Evolutionary conservation across 2,888 invertebrate genomes (phyloP), one percentile per base, ranked within the genome.

Genomic region (Troides helena): DNA sequence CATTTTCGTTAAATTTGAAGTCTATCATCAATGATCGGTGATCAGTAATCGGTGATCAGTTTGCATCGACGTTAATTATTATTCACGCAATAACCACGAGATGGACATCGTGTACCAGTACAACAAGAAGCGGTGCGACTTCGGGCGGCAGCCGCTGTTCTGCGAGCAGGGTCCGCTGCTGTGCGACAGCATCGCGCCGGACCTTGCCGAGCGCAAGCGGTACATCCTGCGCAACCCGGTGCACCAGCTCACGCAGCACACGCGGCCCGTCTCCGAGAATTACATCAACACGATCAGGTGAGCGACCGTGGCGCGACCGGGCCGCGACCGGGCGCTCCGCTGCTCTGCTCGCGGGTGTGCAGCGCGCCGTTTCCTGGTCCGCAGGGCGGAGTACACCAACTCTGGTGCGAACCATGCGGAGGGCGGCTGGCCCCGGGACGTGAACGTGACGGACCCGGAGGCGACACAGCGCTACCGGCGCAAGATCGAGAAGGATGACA

Each of bases 351-450:
- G 14, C 17, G 18, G 3, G 53, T 14, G 17, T n/a, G 53, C 53
- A 53, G n/a, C 53, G 12, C 12, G 53, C 18, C 17, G 53, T 53
- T 17, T 14, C 1, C 17, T 53, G 53, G 39, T 39, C 30, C 23
- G 25, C 80, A 94, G 94, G 71, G 94, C 94, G 25, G 95, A 94
- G 71, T 94, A 93, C 78, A 82, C 90, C 8, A 79, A 75, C 0
- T 87, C 89, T 18, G 95, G 96, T 3, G 92, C 95, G 76, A 94
- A 94, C 76, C 97, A 97, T 83, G 93, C 93, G 10, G 97, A 97
- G 81, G 97, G 97, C 53, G 97, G 97, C 3, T 97, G 97, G 97
- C 96, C 97, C 0, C 95, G 94, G 76, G 97, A 97, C 76, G 92
- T 95, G 0, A 93, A 94, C 72, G 84, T 92, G 50, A 78, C 87